phyloP scores from a whole-genome alignment of 2,888 invertebrate genomes.

The Agrenia bidenticulata region DNA sequence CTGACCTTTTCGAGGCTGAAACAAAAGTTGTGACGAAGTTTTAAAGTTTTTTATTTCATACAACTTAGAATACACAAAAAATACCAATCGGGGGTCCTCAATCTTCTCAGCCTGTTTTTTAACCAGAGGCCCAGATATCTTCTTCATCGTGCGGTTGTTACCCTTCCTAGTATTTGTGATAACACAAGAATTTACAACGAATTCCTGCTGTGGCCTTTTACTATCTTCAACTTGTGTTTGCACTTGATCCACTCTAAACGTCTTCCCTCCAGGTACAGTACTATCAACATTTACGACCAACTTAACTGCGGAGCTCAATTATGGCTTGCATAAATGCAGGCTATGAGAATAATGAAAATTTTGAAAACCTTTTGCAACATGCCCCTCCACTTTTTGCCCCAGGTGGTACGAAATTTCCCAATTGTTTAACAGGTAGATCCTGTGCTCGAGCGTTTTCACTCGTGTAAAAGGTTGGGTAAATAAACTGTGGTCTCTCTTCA shows the following conservation, averaged over 20 bases:
- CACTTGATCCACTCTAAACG: neutral
- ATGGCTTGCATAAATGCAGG: neutral
- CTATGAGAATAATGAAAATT: neutral
- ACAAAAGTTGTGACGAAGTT: neutral
- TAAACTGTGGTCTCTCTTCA: conserved; percentile 42
- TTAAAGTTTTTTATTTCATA: no score
- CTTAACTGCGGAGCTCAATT: neutral
- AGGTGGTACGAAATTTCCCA: conserved; percentile 41
- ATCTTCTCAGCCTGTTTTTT: neutral
- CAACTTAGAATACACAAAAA: neutral
- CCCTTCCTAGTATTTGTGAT: neutral
- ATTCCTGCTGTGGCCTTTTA: neutral
- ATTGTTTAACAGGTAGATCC: conserved; percentile 34
- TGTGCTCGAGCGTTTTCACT: conserved; percentile 36
- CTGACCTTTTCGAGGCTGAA: conserved; percentile 4
- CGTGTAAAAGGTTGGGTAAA: conserved; percentile 37
- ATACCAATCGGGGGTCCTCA: neutral
- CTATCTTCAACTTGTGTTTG: neutral
- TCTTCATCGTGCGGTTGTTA: neutral
- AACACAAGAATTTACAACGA: neutral
- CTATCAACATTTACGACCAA: no score
- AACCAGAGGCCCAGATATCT: neutral
- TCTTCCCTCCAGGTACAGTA: neutral
- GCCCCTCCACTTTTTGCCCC: conserved; percentile 21
- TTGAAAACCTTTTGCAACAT: conserved; percentile 8